Evolutionary conservation across 1,140 invertebrate genomes (phyloP), one percentile per base, ranked within the genome.

Genomic region (Proctacanthus coquilletti): DNA sequence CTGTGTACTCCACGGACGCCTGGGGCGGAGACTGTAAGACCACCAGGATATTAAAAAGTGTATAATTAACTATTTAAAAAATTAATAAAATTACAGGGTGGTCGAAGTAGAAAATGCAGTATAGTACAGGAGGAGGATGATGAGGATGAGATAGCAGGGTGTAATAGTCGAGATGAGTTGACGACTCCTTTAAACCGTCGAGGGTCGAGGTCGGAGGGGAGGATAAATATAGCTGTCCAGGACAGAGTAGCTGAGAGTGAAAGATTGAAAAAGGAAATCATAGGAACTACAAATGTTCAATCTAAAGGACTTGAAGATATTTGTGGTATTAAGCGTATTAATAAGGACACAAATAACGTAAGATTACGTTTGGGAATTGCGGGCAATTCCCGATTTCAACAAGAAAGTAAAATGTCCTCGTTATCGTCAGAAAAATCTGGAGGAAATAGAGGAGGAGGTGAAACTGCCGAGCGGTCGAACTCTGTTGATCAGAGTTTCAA

Each of bases 61-160:
- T 6, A 17, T 32, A 32, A 32, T 6, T 34, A 34, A 17, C 11
- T 17, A 32, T 9, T 39, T 31, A 11, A 30, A 29, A 30, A 14
- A n/a, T 30, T 31, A 11, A 10, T 37, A 29, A 29, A 9, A 17
- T 33, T 17, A 39, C 14, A 59, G 49, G 53, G 53, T 34, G 57
- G 59, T 19, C 46, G 84, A 33, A 73, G 72, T 21, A 69, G 84
- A 32, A 88, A 91, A 52, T 91, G 84, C 62, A 85, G 82, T 47
- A 87, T 89, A 46, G 85, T 88, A 5, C 77, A 77, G 45, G 84
- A 86, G 60, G 84, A 84, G 50, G 82, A 86, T 46, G 82, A 84
- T 46, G 78, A 80, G 47, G 77, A 79, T 54, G 66, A 63, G n/a
- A 39, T 45, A 27, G 43, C 48, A 19, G 47, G 39, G 18, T 41